phyloP scores from a whole-genome alignment of 2,797 vertebrate species.

The Eutrigla gurnardus region DNA sequence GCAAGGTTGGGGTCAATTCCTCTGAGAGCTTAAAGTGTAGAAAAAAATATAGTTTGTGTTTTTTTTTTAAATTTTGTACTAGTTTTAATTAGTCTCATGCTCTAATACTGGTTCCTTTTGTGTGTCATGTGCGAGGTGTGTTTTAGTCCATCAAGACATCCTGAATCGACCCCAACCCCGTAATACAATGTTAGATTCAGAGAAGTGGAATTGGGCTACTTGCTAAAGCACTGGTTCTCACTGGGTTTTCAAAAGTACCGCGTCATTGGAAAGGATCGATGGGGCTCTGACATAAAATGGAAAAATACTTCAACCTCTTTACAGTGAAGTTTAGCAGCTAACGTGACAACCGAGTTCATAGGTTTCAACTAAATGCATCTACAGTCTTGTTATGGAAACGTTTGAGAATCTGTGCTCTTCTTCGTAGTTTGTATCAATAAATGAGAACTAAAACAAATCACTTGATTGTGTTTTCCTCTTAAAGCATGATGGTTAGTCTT shows the following conservation, averaged over 20 bases:
- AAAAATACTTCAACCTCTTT: slow-evolving; percentile 36
- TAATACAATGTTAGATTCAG: slow-evolving; percentile 73
- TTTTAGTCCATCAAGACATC: slow-evolving; percentile 58
- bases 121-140: slow-evolving; percentile 37
- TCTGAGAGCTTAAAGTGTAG: slow-evolving; percentile 70
- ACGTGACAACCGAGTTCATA: slow-evolving; percentile 45
- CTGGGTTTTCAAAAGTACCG: slow-evolving; percentile 52
- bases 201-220: slow-evolving; percentile 50
- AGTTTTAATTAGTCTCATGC: slow-evolving; percentile 51
- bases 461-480: slow-evolving; percentile 69
- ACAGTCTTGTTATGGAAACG: slow-evolving; percentile 48
- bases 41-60: slow-evolving; percentile 66
- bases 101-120: slow-evolving; percentile 58
- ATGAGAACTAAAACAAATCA: slow-evolving; percentile 52
- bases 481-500: slow-evolving; percentile 50
- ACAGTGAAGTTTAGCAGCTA: slow-evolving; percentile 53
- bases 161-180: slow-evolving; percentile 76
- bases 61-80: slow-evolving; percentile 30
- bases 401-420: slow-evolving; percentile 66
- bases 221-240: slow-evolving; percentile 54
- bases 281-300: slow-evolving; percentile 41
- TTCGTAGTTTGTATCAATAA: slow-evolving; percentile 46
- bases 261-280: slow-evolving; percentile 45
- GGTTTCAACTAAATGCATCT: slow-evolving; percentile 44
- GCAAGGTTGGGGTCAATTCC: slow-evolving; percentile 80